Conservation (phyloP, 37 sponge, comb jelly and placozoan species). For the Ephydatia muelleri region DNA sequence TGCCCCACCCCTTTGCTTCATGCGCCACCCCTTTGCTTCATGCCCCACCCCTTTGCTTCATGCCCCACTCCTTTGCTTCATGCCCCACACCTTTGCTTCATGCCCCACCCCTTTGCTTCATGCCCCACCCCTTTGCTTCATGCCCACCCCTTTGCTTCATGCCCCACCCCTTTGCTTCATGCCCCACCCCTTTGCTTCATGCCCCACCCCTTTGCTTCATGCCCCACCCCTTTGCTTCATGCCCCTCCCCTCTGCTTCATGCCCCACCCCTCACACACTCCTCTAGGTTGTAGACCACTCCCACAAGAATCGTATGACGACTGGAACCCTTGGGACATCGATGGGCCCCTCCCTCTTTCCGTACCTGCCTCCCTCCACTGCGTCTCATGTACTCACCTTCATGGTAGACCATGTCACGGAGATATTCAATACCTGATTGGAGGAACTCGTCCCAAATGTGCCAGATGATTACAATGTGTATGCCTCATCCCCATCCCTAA, state of each 20-base stretch:
- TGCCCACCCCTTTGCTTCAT: conserved; percentile 75
- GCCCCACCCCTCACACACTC: background rate
- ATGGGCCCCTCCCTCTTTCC: conserved; percentile 87
- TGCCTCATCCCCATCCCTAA: background rate
- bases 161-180: conserved; percentile 44
- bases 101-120: too few relatives aligned
- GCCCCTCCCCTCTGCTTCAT: too few relatives aligned
- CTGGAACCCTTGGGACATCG: conserved; percentile 77
- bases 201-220: too few relatives aligned
- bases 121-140: conserved; percentile 37
- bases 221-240: conserved; percentile 44
- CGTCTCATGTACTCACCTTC: conserved; percentile 61
- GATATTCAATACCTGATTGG: conserved; percentile 24
- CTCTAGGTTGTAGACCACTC: conserved; percentile 47
- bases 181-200: too few relatives aligned
- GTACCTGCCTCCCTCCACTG: conserved; percentile 56
- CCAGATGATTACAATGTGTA: conserved; percentile 2
- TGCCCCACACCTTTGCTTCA: too few relatives aligned
- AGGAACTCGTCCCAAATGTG: background rate
- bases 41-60: too few relatives aligned
- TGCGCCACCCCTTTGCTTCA: too few relatives aligned
- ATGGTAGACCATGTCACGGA: conserved; percentile 56
- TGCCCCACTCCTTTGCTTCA: conserved; percentile 15
- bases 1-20: too few relatives aligned
- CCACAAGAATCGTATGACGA: conserved; percentile 70